Conservation (phyloP, 2,888 invertebrate species). For the Acleris literana region DNA sequence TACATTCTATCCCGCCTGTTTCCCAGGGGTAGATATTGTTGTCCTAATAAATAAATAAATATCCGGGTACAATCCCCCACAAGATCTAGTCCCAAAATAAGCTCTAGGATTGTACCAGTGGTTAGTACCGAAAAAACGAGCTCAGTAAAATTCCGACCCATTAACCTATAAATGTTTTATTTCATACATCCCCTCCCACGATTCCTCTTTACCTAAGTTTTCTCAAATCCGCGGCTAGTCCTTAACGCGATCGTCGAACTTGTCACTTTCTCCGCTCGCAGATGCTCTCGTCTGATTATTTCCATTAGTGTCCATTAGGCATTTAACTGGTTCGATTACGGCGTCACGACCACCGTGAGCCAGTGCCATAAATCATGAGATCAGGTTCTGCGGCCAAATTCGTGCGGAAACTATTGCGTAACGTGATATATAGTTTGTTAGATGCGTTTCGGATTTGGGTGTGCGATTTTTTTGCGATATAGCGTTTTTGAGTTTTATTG, state of each 20-base stretch:
- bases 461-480: constrained; percentile 6
- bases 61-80: no score
- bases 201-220: neutral
- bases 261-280: constrained; percentile 75
- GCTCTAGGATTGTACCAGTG: no score
- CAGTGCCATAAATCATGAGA: constrained; percentile 72
- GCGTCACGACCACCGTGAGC: constrained; percentile 71
- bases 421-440: constrained; percentile 42
- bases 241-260: constrained; percentile 60
- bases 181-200: no score
- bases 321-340: constrained; percentile 80
- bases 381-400: constrained; percentile 56
- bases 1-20: no score
- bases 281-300: constrained; percentile 76
- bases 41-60: no score
- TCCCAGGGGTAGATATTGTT: no score
- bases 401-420: constrained; percentile 57
- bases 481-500: neutral
- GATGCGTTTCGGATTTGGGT: constrained; percentile 21
- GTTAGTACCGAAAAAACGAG: no score
- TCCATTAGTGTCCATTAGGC: constrained; percentile 81
- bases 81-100: no score
- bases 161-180: no score
- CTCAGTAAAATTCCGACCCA: no score
- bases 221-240: constrained; percentile 44